Evolutionary conservation across 2,888 invertebrate genomes (phyloP), one percentile per base, ranked within the genome.

Genomic region (Patella caerulea): DNA sequence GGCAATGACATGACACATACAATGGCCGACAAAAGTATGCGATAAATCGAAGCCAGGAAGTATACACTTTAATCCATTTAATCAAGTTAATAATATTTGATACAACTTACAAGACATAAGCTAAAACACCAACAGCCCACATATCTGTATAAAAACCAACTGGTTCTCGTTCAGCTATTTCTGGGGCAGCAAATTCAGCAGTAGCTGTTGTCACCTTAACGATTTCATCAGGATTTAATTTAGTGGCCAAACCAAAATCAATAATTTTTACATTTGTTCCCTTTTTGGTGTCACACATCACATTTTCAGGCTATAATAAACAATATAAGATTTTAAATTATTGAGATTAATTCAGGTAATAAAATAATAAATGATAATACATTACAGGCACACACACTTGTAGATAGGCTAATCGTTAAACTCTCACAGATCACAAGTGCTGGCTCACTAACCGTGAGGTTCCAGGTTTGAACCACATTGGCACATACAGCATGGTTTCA

Each of bases 91-190:
- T 45, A 45, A 45, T 0, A 45, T 45, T 9, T 45, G 9, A 45
- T 45, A 45, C 45, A 69, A 95, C 97, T 96, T 93, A 97, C 95
- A 99, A 93, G 69, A 99, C 98, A 91, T 99, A 99, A 19, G 97
- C 95, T n/a, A 99, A 94, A 2, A 99, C 99, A 89, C 99, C 99
- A 55, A 98, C 96, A 56, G 99, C 98, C 99, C 99, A 99, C 99
- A 99, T 99, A 91, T 99, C 99, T 0, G 99, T 99, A 93, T 99
- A 99, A 94, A 99, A 99, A 77, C 99, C 99, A 81, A 99, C 99
- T 0, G 99, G 97, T 92, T 99, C 98, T 19, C 98, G 94, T 90
- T 99, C 98, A 0, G 98, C 99, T 82, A 99, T 98, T 94, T 99
- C 99, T 0, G 99, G 99, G 70, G 99, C 98, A 2, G 99, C 99